Base-by-base conservation (phyloP, 1,140 invertebrate genomes). In the Nixonia krombeini region DNA sequence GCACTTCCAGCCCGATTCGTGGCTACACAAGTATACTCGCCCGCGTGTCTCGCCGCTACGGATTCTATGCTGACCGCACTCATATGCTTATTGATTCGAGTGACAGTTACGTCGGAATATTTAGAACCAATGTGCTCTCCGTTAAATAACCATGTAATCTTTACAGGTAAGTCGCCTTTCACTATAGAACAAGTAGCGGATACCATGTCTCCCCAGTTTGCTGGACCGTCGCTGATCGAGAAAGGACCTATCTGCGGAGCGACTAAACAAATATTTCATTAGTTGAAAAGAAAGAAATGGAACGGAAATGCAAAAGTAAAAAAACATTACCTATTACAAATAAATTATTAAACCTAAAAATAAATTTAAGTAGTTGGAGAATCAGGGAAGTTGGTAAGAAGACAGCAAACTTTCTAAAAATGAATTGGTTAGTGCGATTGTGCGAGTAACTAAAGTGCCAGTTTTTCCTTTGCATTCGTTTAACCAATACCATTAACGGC, bases 1-100 rank as follows among this genome's bases (percentile, higher is more conserved):
- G 87, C 89, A 38, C 86, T 89, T 56, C 91, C 91, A 18, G 93
- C 94, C 52, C 83, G 85, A 85, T 94, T 94, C 70, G 85, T 89
- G 40, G 90, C 92, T 68, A 90, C 87, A 82, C 94, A 96, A 58
- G 91, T 94, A 75, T 95, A 96, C 65, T 90, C 90, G 59, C 92
- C 92, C 76, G 88, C 89, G 79, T 96, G 93, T 41, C 88, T 86
- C 31, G 90, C 91, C 47, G 88, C 87, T n/a, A 92, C 91, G 57
- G 89, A 89, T 72, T 93, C 90, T 70, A 95, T 93, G 50, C 90
- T 92, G 59, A 95, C 83, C 65, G 91, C 89, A 72, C 91, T 94
- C 69, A 91, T 87, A 75, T 91, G 87, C 86, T 94, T 89, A 83
- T 94, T 88, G 78, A 89, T 90, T 89, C 91, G 88, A 56, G 88